Evolutionary conservation across 2,888 invertebrate species (phyloP).

Genomic region (Lumbricus terrestris): DNA sequence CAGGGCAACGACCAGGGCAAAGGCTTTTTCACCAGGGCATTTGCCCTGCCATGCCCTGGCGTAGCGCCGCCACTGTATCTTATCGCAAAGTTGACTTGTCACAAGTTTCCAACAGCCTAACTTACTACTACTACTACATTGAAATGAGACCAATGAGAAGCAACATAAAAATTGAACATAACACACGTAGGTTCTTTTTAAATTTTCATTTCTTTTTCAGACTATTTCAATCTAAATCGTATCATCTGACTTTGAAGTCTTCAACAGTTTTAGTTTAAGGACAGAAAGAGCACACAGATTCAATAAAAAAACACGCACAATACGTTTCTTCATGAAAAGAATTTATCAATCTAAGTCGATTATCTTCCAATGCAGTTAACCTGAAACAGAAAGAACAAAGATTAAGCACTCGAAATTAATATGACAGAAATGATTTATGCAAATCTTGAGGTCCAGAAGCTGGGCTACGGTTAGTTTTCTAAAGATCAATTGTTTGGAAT

Average conservation of each 20-base stretch:
- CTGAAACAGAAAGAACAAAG: not conserved
- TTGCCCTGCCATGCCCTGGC: too few species aligned
- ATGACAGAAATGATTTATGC: not conserved
- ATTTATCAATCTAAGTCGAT: not conserved
- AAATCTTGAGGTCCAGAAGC: not conserved
- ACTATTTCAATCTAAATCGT: not conserved
- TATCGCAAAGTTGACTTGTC: too few species aligned
- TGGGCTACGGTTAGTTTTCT: too few species aligned
- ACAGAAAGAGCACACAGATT: not conserved
- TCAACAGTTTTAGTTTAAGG: not conserved
- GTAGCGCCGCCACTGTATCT: too few species aligned
- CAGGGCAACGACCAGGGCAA: too few species aligned
- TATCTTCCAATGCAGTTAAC: slow-evolving; percentile 14
- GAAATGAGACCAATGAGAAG: not conserved
- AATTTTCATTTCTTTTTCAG: not conserved
- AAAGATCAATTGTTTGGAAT: too few species aligned
- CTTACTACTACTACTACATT: too few species aligned
- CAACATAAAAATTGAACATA: not conserved
- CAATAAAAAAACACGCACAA: not conserved
- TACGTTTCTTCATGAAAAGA: not conserved
- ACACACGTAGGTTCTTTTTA: not conserved
- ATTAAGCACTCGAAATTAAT: not conserved
- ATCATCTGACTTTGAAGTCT: not conserved
- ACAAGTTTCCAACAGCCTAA: too few species aligned
- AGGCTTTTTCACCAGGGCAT: too few species aligned